A percentile compares a stretch with the other conserved stretches of the same genome.
Conservation (phyloP, 2,888 invertebrate genomes). For the Cryptocephalus moraei region DNA sequence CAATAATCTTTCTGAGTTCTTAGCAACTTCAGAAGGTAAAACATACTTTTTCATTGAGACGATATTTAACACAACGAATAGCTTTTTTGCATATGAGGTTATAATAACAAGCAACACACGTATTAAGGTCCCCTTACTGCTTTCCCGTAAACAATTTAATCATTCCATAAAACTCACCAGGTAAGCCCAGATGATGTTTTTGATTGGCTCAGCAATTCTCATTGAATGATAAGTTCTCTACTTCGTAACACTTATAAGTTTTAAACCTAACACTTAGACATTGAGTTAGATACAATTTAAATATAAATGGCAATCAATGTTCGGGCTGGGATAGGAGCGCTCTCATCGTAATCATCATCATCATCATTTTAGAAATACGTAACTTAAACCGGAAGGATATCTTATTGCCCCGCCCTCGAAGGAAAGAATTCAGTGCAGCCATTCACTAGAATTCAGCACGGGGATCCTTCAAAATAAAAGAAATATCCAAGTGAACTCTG, state of each 20-base stretch:
- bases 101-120: constrained; percentile 21
- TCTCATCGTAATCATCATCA: constrained; percentile 7
- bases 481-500: constrained; percentile 13
- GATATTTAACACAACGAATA: constrained; percentile 9
- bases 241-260: constrained; percentile 15
- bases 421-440: constrained; percentile 51
- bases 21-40: constrained; percentile 24
- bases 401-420: constrained; percentile 37
- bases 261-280: constrained; percentile 15
- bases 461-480: constrained; percentile 36
- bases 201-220: constrained; percentile 47
- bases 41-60: constrained; percentile 23
- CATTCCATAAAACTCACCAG: constrained; percentile 19
- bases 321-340: constrained; percentile 31
- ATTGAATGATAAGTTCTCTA: constrained; percentile 23
- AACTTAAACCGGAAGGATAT: constrained; percentile 21
- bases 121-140: constrained; percentile 32
- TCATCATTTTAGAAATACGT: constrained; percentile 7
- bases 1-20: constrained; percentile 35
- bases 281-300: constrained; percentile 19
- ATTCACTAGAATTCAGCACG: constrained; percentile 48
- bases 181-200: constrained; percentile 31
- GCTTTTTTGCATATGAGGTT: constrained; percentile 9
- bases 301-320: constrained; percentile 32
- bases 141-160: constrained; percentile 4